These are phyloP conservation scores for Tetranychus truncatus DNA, from an alignment of 2,888 invertebrate species.

Conservation along the genomic window DNA sequence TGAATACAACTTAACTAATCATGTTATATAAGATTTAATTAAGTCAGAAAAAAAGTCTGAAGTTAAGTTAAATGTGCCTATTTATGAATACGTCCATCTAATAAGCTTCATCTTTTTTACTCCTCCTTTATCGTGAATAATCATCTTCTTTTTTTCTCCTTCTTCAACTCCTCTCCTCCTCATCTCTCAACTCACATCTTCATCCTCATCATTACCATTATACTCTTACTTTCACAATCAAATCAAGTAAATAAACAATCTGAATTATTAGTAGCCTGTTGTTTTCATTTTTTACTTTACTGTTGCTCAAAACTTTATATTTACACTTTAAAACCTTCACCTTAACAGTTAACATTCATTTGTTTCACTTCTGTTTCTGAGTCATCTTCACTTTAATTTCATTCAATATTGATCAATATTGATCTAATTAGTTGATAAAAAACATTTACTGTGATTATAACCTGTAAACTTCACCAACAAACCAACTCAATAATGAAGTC, in stretches of 20 bases:
- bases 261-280: background rate
- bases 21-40: too few species aligned
- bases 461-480: too few species aligned
- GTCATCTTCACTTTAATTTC: too few species aligned
- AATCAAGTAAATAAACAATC: background rate
- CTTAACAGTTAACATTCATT: too few species aligned
- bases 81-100: background rate
- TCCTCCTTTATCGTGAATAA: background rate
- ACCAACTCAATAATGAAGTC: background rate
- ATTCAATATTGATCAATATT: too few species aligned
- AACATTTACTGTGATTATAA: too few species aligned
- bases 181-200: background rate
- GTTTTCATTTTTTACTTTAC: background rate
- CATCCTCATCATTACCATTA: background rate
- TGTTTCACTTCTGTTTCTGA: too few species aligned
- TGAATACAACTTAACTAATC: too few species aligned
- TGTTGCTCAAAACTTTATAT: too few species aligned
- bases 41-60: background rate
- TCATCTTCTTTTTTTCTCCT: background rate
- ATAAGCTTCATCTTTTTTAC: background rate
- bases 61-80: background rate
- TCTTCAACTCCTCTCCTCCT: background rate
- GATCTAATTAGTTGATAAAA: too few species aligned
- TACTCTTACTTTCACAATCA: constrained; percentile 6
- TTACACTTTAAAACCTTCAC: too few species aligned